Percentiles rank a stretch among this genome's conserved stretches.
These are phyloP conservation scores for Prunella himalayana DNA, from an alignment of 2,113 vertebrate species.

Conservation along the genomic window DNA sequence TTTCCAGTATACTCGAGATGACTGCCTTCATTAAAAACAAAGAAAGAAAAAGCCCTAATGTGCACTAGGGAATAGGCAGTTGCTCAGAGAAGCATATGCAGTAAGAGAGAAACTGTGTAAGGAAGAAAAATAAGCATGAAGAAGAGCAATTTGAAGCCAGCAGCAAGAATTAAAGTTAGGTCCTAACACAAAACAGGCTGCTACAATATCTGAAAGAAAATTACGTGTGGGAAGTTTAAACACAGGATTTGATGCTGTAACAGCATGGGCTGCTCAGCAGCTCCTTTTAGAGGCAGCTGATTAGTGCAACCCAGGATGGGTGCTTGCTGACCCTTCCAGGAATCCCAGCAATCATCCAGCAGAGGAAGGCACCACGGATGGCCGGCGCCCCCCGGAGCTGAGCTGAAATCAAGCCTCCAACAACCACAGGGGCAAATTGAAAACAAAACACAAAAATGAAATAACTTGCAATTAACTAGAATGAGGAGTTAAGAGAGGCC, in stretches of 20 bases:
- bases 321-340: conserved; percentile 3
- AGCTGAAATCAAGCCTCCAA: background rate
- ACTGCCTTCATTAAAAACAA: background rate
- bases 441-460: conserved; percentile 40
- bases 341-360: background rate
- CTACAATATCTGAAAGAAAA: background rate
- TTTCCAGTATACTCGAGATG: background rate
- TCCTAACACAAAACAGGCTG: background rate
- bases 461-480: conserved; percentile 51
- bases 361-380: background rate
- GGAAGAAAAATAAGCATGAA: background rate
- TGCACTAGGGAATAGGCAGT: background rate
- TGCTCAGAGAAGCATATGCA: background rate
- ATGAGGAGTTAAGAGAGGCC: conserved; percentile 34
- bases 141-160: background rate
- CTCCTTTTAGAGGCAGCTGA: background rate
- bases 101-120: background rate
- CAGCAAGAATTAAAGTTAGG: background rate
- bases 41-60: background rate
- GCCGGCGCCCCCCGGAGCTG: accelerated
- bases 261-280: background rate
- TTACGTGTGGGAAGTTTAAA: background rate
- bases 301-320: background rate
- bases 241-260: background rate
- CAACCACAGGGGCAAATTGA: background rate